These are phyloP conservation scores for Lamproptera curius DNA, from an alignment of 2,888 invertebrate species.

Conservation along the genomic window DNA sequence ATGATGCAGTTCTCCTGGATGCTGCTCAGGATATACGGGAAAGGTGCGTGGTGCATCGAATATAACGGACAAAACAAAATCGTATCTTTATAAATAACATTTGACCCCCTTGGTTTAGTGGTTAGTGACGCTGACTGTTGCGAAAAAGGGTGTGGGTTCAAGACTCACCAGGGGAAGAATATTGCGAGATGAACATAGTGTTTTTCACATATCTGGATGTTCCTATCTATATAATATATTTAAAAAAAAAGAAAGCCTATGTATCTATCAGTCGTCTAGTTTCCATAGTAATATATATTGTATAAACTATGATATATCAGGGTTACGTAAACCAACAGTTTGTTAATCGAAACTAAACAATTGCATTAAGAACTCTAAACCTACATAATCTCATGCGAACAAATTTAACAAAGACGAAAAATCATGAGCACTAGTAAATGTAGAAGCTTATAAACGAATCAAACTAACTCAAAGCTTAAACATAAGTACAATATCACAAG, in stretches of 20 bases:
- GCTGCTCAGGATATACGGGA: slow-evolving; percentile 85
- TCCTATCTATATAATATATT: neutral
- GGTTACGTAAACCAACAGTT: no score
- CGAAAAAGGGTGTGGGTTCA: neutral
- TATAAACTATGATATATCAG: no score
- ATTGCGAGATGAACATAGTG: no score
- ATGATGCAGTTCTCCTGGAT: slow-evolving; percentile 96
- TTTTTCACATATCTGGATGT: neutral
- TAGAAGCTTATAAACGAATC: neutral
- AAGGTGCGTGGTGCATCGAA: slow-evolving; percentile 73
- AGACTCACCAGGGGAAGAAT: no score
- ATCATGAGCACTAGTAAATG: neutral
- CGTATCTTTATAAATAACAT: neutral
- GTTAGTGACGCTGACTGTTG: no score
- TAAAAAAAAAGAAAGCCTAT: neutral
- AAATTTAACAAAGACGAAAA: neutral
- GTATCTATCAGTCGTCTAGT: neutral
- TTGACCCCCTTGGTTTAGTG: neutral
- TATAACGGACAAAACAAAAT: neutral
- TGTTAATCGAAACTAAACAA: no score
- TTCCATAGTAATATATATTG: neutral
- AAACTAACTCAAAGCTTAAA: neutral
- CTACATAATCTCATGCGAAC: neutral
- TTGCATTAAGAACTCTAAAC: neutral
- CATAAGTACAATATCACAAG: neutral